A percentile compares a stretch with the other conserved stretches of the same genome.
Conservation (phyloP, 53 echinoderm and acorn worm species). For the Actinopyga echinites region DNA sequence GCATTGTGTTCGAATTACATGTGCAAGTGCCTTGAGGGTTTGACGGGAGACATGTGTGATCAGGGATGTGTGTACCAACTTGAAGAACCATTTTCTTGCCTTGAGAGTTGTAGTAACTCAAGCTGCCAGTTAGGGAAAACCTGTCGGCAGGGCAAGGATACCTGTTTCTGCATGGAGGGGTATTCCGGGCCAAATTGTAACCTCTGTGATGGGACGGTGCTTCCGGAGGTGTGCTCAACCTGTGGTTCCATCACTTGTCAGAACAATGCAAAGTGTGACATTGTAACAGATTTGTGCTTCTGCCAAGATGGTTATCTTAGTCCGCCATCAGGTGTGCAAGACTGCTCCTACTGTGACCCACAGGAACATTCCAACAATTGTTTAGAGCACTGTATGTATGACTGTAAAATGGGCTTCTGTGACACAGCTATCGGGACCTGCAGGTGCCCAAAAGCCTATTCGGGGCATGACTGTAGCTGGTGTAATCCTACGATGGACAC, state of each 20-base stretch:
- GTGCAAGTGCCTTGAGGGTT: conserved; percentile 10
- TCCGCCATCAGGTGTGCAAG: neutral
- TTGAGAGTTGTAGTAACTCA: neutral
- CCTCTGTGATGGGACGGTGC: conserved; percentile 46
- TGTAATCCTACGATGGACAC: conserved; percentile 49
- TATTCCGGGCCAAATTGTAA: conserved; percentile 60
- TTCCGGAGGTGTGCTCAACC: conserved; percentile 36
- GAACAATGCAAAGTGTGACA: conserved; percentile 56
- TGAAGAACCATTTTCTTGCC: conserved; percentile 19
- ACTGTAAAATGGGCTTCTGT: conserved; percentile 52
- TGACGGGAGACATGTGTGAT: conserved; percentile 34
- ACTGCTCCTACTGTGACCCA: conserved; percentile 61
- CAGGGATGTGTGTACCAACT: conserved; percentile 23
- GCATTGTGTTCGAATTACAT: neutral
- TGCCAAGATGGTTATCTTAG: conserved; percentile 56
- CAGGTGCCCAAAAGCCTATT: conserved; percentile 46
- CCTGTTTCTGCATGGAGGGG: conserved; percentile 53
- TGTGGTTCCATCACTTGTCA: conserved; percentile 51
- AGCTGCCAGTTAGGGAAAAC: neutral
- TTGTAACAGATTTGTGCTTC: conserved; percentile 25
- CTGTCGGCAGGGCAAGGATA: conserved; percentile 14
- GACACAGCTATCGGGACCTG: conserved; percentile 45
- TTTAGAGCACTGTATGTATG: conserved; percentile 51
- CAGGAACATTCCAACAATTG: conserved; percentile 45
- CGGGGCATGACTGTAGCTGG: conserved; percentile 43